Percentiles rank a stretch among this genome's conserved stretches.
Conservation (phyloP, 2,888 invertebrate genomes). For the Tinea pellionella region DNA sequence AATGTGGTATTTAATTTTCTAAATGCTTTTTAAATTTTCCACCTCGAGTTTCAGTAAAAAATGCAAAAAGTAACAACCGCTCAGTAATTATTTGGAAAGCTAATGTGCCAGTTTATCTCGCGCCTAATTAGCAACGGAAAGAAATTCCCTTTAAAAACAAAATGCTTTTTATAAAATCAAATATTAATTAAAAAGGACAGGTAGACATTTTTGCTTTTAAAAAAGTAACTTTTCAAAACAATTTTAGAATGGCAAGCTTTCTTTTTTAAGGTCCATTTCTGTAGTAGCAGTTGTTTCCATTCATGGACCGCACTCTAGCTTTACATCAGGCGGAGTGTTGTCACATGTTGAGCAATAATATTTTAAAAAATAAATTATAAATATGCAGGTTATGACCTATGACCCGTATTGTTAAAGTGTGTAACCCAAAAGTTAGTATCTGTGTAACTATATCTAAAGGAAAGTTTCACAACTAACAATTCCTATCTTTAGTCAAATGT, state of each 20-base stretch:
- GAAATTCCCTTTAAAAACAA: slow-evolving; percentile 41
- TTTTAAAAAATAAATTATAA: too few relatives aligned
- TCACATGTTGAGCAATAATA: too few relatives aligned
- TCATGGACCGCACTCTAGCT: too few relatives aligned
- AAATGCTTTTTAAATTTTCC: slow-evolving; percentile 62
- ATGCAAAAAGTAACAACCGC: slow-evolving; percentile 23
- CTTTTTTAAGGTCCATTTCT: not conserved
- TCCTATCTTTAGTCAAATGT: not conserved
- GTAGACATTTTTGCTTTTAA: not conserved
- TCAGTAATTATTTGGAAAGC: slow-evolving; percentile 63
- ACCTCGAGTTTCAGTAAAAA: slow-evolving; percentile 41
- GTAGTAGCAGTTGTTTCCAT: too few relatives aligned
- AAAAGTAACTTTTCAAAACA: not conserved
- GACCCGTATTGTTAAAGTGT: too few relatives aligned
- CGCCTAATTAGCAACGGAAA: slow-evolving; percentile 64
- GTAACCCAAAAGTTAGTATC: not conserved
- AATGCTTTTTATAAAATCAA: slow-evolving; percentile 49
- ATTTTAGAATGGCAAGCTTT: not conserved
- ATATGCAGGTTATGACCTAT: too few relatives aligned
- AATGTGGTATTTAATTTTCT: slow-evolving; percentile 37
- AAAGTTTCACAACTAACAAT: not conserved
- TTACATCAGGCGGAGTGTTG: too few relatives aligned
- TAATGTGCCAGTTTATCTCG: slow-evolving; percentile 66
- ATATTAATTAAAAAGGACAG: slow-evolving; percentile 49
- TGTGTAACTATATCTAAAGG: too few relatives aligned